Percentiles rank a stretch among this genome's conserved stretches.
phyloP scores from a whole-genome alignment of 1,140 invertebrate genomes.

The Temnothorax nylanderi region DNA sequence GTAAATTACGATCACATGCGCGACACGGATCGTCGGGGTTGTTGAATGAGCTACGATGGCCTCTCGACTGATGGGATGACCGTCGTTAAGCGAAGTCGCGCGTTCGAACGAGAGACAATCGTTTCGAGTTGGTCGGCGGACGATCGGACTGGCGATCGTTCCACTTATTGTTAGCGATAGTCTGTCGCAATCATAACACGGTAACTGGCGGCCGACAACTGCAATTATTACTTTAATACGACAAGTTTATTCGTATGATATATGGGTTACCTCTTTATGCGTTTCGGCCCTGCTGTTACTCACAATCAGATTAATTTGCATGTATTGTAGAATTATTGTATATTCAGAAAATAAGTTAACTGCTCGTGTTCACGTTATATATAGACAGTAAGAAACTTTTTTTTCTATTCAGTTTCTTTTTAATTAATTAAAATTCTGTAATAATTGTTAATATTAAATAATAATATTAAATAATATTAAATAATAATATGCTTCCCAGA shows the following conservation, averaged over 20 bases:
- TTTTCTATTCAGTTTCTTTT: background rate
- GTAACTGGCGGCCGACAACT: slow-evolving; percentile 40
- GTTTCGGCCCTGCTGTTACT: too few species aligned
- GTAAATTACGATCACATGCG: slow-evolving; percentile 35
- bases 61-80: slow-evolving; percentile 23
- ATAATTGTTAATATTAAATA: background rate
- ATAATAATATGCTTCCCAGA: background rate
- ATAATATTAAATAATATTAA: background rate
- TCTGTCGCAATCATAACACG: slow-evolving; percentile 30
- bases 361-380: background rate
- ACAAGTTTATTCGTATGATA: slow-evolving; percentile 45
- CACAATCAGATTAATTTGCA: background rate
- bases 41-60: slow-evolving; percentile 3
- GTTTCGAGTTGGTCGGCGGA: background rate
- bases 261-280: background rate
- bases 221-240: slow-evolving; percentile 62
- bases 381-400: background rate
- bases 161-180: background rate
- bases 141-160: background rate
- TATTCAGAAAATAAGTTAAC: background rate
- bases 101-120: slow-evolving; percentile 9
- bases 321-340: background rate
- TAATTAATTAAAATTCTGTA: background rate
- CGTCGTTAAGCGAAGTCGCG: slow-evolving; percentile 47
- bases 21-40: background rate